A percentile compares a stretch with the other conserved stretches of the same genome.
Evolutionary conservation across 2,113 vertebrate genomes (phyloP).

Genomic region (Stomatorhinus ivindoensis): DNA sequence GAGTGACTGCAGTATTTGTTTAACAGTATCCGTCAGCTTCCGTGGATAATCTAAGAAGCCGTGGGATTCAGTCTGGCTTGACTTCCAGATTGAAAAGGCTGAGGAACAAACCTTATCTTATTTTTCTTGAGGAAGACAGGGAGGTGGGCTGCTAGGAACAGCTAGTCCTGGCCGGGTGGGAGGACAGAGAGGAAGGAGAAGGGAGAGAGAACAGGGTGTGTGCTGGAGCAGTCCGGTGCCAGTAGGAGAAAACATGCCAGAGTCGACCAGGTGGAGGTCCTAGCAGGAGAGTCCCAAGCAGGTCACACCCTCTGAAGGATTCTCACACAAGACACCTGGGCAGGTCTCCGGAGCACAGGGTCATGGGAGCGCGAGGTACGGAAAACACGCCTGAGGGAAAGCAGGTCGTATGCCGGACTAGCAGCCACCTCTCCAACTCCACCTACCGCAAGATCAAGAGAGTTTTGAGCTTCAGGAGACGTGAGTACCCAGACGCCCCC

Average conservation of each 20-base stretch:
- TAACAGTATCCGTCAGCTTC: not conserved
- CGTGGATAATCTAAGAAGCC: not conserved
- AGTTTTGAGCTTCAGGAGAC: constrained; percentile 43
- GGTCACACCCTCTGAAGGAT: not conserved
- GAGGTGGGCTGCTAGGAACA: not conserved
- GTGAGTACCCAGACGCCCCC: constrained; percentile 30
- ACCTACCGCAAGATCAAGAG: constrained; percentile 49
- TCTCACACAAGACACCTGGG: not conserved
- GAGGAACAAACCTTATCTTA: constrained; percentile 3
- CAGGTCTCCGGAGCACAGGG: not conserved
- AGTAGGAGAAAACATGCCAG: not conserved
- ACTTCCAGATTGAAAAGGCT: not conserved
- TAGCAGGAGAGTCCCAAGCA: not conserved
- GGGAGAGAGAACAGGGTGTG: not conserved
- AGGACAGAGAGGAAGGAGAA: not conserved
- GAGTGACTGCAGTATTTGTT: not conserved
- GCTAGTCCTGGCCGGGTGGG: not conserved
- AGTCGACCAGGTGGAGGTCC: not conserved
- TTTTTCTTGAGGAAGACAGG: not conserved
- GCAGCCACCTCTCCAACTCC: constrained; percentile 41
- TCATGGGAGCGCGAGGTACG: no score
- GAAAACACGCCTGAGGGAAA: constrained; percentile 40
- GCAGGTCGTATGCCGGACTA: constrained; percentile 29
- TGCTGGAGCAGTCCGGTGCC: not conserved
- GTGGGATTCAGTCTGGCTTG: not conserved